A percentile compares a stretch with the other conserved stretches of the same genome.
These are phyloP conservation scores for Drosophila paucipuncta DNA, from an alignment of 2,888 invertebrate species.

Conservation along the genomic window DNA sequence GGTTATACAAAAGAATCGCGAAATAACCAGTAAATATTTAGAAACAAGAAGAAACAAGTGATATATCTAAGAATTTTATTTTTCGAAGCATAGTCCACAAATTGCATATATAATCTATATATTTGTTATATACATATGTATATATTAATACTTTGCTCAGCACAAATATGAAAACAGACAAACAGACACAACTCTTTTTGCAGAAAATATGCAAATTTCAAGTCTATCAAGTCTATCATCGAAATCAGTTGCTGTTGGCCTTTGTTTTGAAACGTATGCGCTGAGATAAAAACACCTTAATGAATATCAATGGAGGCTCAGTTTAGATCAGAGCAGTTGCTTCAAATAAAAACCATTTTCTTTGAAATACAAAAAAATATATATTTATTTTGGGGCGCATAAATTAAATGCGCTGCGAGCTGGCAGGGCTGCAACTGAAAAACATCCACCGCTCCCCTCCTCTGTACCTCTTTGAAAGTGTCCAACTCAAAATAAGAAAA, in stretches of 20 bases:
- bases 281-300: neutral
- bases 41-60: neutral
- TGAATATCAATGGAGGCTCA: conserved; percentile 23
- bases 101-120: neutral
- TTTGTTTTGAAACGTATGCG: neutral
- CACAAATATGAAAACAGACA: neutral
- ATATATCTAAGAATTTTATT: neutral
- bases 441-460: neutral
- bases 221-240: neutral
- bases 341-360: neutral
- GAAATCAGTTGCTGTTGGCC: neutral
- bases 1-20: neutral
- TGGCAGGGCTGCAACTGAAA: conserved; percentile 33
- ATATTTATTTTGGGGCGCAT: conserved; percentile 29
- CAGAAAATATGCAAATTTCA: neutral
- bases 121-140: too few relatives aligned
- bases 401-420: conserved; percentile 52
- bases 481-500: conserved; percentile 12
- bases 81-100: neutral
- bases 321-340: neutral
- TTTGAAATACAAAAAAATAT: neutral
- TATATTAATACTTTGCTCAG: neutral
- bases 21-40: neutral
- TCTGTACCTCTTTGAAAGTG: conserved; percentile 41
- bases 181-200: neutral